Percentiles rank a stretch among this genome's conserved stretches.
phyloP scores from a whole-genome alignment of 2,113 vertebrate species.

The Sorex fumeus region DNA sequence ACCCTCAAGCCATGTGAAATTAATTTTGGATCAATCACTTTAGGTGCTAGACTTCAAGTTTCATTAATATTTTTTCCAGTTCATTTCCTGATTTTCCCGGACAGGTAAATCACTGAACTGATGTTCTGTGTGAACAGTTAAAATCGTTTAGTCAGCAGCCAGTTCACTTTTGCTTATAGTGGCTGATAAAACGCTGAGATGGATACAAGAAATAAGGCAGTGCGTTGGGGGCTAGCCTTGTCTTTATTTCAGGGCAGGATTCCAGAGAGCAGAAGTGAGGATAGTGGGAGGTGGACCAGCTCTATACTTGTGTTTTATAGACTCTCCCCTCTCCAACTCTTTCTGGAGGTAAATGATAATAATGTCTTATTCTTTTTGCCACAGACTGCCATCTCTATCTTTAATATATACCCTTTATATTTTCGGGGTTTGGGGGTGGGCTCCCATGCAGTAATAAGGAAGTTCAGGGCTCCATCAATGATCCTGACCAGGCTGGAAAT shows the following conservation, averaged over 20 bases:
- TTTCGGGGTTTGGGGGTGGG: too few relatives aligned
- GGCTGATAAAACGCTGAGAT: conserved; percentile 36
- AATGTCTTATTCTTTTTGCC: conserved; percentile 65
- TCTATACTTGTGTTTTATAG: neutral
- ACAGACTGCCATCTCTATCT: neutral
- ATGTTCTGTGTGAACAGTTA: conserved; percentile 64
- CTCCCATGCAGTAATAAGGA: too few relatives aligned
- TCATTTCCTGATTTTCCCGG: conserved; percentile 89
- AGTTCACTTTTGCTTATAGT: conserved; percentile 59
- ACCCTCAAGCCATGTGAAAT: conserved; percentile 80
- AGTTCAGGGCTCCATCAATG: too few relatives aligned
- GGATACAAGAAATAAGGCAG: conserved; percentile 33
- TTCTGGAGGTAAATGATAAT: conserved; percentile 65
- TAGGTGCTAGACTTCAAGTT: conserved; percentile 80
- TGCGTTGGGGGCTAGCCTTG: conserved; percentile 19
- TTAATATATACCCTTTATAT: neutral
- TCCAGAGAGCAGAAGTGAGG: conserved; percentile 12
- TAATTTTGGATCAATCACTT: conserved; percentile 79
- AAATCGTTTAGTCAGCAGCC: conserved; percentile 78
- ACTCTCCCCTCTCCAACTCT: neutral
- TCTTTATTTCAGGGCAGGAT: neutral
- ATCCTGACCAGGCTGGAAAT: too few relatives aligned
- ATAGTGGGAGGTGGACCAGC: conserved; percentile 7
- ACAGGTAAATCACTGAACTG: conserved; percentile 80
- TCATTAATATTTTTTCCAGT: conserved; percentile 86